phyloP scores from a whole-genome alignment of 2,797 vertebrate species.

The Hylomyscus alleni region DNA sequence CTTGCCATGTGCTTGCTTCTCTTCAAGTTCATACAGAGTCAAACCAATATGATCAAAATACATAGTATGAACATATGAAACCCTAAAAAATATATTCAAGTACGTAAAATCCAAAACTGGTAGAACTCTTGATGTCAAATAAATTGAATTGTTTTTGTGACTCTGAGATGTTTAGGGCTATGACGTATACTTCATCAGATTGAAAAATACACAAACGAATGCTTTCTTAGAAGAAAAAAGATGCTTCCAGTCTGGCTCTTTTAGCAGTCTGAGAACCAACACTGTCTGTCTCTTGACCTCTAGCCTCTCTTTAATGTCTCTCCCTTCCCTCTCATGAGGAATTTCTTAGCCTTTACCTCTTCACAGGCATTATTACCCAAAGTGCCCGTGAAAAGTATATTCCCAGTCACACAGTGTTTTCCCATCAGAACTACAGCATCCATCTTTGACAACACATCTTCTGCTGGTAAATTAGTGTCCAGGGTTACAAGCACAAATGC shows the following conservation, averaged over 20 bases:
- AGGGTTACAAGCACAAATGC: conserved; percentile 59
- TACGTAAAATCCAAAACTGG: not conserved
- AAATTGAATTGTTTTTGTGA: conserved; percentile 32
- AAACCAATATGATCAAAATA: not conserved
- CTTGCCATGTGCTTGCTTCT: not conserved
- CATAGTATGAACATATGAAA: not conserved
- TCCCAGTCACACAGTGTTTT: conserved; percentile 39
- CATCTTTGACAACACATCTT: conserved; percentile 68
- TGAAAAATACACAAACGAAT: conserved; percentile 32
- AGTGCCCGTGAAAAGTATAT: not conserved
- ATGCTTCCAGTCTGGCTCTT: not conserved
- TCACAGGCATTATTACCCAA: conserved; percentile 5
- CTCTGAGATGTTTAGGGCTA: not conserved
- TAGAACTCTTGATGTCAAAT: not conserved
- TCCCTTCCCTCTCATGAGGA: conserved; percentile 12
- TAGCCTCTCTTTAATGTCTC: not conserved
- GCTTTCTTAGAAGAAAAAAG: conserved; percentile 14
- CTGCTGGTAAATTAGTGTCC: conserved; percentile 58
- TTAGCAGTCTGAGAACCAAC: not conserved
- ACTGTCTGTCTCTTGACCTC: not conserved
- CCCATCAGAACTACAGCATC: conserved; percentile 49
- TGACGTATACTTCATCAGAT: not conserved
- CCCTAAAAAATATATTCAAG: not conserved
- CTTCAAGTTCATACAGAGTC: not conserved
- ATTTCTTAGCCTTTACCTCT: conserved; percentile 23